These are phyloP conservation scores for Sisyra nigra DNA, from an alignment of 2,888 invertebrate species.

Conservation along the genomic window DNA sequence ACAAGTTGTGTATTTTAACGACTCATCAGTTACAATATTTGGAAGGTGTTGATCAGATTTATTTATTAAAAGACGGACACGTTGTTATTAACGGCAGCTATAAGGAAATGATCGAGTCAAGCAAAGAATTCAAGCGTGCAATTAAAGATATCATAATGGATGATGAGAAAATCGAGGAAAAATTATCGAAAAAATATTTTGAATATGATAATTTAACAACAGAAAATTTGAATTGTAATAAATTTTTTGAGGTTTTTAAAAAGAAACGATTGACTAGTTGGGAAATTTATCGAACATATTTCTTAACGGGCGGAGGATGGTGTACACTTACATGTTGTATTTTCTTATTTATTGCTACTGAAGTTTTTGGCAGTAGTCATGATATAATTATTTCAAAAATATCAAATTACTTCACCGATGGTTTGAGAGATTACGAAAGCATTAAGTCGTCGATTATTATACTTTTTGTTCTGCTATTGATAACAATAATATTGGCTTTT, in stretches of 20 bases:
- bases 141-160: slow-evolving; percentile 22
- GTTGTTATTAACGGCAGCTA: slow-evolving; percentile 32
- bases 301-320: too few species aligned
- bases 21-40: slow-evolving; percentile 53
- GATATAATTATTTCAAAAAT: slow-evolving; percentile 23
- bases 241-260: neutral
- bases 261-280: too few species aligned
- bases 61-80: slow-evolving; percentile 29
- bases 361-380: neutral
- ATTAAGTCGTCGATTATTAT: slow-evolving; percentile 23
- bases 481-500: slow-evolving; percentile 26
- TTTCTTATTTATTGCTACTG: too few species aligned
- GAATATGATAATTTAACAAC: neutral
- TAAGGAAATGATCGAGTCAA: slow-evolving; percentile 29
- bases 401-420: slow-evolving; percentile 18
- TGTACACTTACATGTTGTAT: too few species aligned
- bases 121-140: slow-evolving; percentile 31
- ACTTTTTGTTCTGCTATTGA: slow-evolving; percentile 25
- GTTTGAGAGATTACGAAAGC: neutral
- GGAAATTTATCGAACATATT: too few species aligned
- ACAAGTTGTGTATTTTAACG: slow-evolving; percentile 45
- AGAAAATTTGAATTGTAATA: neutral
- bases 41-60: slow-evolving; percentile 20
- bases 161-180: slow-evolving; percentile 11
- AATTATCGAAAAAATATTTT: neutral